A percentile compares a stretch with the other conserved stretches of the same genome.
Evolutionary conservation across 1,140 invertebrate species (phyloP).

Genomic region (Apis dorsata): DNA sequence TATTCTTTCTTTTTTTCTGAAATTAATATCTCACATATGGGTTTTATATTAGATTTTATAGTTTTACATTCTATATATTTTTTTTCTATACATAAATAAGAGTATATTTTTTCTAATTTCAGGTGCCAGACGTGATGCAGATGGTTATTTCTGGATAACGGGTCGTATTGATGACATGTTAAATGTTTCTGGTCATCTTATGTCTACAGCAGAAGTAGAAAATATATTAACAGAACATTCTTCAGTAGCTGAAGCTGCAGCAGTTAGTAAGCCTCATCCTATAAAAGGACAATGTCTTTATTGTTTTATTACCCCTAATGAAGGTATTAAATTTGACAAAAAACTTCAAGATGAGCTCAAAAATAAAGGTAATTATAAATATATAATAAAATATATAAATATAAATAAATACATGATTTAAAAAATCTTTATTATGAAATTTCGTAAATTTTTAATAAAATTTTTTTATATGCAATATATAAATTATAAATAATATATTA

Average conservation of each 20-base stretch:
- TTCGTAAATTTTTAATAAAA: not conserved
- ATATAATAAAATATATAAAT: not conserved
- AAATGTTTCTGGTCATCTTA: constrained; percentile 97
- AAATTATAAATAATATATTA: too few relatives aligned
- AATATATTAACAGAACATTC: constrained; percentile 92
- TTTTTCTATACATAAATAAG: not conserved
- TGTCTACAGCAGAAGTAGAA: constrained; percentile 98
- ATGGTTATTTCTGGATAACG: constrained; percentile 98
- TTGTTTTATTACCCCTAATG: constrained; percentile 95
- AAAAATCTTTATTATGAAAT: not conserved
- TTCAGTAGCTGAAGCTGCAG: constrained; percentile 94
- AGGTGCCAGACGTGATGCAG: constrained; percentile 94
- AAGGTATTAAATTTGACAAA: constrained; percentile 86
- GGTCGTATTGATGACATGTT: constrained; percentile 98
- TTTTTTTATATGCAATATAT: not conserved
- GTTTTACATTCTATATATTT: too few relatives aligned
- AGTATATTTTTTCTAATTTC: constrained; percentile 53
- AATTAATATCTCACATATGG: not conserved
- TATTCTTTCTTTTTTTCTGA: not conserved
- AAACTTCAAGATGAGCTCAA: constrained; percentile 89
- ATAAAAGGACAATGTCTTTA: constrained; percentile 98
- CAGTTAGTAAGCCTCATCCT: constrained; percentile 94
- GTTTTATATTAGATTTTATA: too few relatives aligned
- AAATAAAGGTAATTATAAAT: constrained; percentile 81
- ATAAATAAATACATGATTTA: too few relatives aligned